These are phyloP conservation scores for Meloidogyne floridensis DNA, from an alignment of 1,140 invertebrate species.

Conservation along the genomic window DNA sequence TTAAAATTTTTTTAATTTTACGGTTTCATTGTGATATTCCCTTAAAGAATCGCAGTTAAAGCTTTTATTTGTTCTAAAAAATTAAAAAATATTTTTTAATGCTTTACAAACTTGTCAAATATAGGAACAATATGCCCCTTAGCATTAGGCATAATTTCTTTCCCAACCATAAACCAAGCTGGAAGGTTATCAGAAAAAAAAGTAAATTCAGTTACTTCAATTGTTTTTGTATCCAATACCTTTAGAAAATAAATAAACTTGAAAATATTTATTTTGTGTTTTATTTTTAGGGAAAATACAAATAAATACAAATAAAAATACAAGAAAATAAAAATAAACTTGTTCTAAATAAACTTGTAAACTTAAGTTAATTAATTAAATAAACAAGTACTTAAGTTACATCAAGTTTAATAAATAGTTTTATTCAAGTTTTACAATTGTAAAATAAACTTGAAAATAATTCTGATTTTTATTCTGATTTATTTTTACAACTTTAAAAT, in stretches of 20 bases:
- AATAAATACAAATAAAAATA: too few species aligned
- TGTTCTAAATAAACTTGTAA: not conserved
- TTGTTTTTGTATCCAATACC: conserved; percentile 63
- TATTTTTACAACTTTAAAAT: too few species aligned
- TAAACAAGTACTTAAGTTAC: too few species aligned
- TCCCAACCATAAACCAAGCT: conserved; percentile 63
- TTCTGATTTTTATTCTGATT: too few species aligned
- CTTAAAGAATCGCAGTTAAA: conserved; percentile 62
- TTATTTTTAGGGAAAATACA: not conserved
- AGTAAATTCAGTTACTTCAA: conserved; percentile 56
- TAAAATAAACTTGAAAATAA: not conserved
- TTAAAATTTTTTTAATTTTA: conserved; percentile 14
- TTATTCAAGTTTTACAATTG: not conserved
- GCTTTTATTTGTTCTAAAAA: conserved; percentile 30
- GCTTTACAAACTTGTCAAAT: conserved; percentile 49
- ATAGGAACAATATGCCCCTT: conserved; percentile 61
- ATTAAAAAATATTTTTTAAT: conserved; percentile 17
- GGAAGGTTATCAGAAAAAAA: conserved; percentile 49
- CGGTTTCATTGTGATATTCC: conserved; percentile 61
- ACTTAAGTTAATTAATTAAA: too few species aligned
- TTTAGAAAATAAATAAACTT: conserved; percentile 32
- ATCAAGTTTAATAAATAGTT: too few species aligned
- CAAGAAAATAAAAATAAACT: not conserved
- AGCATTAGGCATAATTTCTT: conserved; percentile 59
- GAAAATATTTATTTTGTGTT: not conserved